These are phyloP conservation scores for Sparus aurata DNA, from an alignment of 2,797 vertebrate genomes.

Conservation along the genomic window DNA sequence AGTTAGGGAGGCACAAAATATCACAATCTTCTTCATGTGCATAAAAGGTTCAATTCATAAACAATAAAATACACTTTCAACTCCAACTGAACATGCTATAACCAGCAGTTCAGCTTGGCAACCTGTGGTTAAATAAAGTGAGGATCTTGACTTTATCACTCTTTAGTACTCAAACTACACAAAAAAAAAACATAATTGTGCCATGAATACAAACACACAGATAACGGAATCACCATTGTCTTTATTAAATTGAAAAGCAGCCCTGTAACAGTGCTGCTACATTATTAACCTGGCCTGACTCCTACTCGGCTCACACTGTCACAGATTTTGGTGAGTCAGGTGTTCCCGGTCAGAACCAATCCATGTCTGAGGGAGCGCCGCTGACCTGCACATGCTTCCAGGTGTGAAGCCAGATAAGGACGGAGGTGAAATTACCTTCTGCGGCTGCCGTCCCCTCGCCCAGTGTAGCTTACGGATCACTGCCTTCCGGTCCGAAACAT, in stretches of 20 bases:
- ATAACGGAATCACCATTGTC: not conserved
- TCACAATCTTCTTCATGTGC: too few species aligned
- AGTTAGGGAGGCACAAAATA: not conserved
- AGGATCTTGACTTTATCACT: not conserved
- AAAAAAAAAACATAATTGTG: not conserved
- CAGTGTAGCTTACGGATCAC: constrained; percentile 16
- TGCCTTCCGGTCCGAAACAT: constrained; percentile 40
- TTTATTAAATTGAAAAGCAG: not conserved
- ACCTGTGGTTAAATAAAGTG: not conserved
- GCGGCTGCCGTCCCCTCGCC: constrained; percentile 21
- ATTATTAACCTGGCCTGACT: constrained; percentile 18
- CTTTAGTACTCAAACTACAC: not conserved
- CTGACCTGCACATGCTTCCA: constrained; percentile 53
- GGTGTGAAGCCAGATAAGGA: constrained; percentile 73
- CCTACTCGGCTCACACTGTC: constrained; percentile 10
- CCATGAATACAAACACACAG: not conserved
- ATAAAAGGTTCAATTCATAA: not conserved
- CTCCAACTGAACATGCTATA: not conserved
- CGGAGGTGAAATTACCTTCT: constrained; percentile 59
- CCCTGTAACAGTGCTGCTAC: not conserved
- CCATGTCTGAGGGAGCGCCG: constrained; percentile 35
- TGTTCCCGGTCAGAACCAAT: constrained; percentile 55
- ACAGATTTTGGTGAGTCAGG: constrained; percentile 54
- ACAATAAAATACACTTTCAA: not conserved
- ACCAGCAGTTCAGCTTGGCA: not conserved